Evolutionary conservation across 2,113 vertebrate genomes (phyloP).

Genomic region (Rhipidura dahli): DNA sequence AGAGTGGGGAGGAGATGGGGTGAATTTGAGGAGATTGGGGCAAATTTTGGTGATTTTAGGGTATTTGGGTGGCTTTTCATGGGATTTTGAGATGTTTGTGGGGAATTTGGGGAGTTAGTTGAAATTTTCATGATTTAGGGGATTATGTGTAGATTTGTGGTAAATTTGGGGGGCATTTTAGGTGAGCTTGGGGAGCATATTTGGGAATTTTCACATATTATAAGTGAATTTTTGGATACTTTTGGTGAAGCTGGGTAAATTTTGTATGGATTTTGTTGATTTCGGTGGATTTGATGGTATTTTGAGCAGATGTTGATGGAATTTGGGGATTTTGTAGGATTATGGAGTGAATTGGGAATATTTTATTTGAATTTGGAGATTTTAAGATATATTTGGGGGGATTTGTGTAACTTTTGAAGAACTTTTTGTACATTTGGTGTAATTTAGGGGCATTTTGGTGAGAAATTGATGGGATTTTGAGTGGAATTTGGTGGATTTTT

Average conservation of each 20-base stretch:
- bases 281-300: neutral
- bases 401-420: too few relatives aligned
- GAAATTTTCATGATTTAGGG: neutral
- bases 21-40: neutral
- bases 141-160: neutral
- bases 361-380: neutral
- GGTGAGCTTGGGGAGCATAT: neutral
- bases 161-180: neutral
- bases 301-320: neutral
- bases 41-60: too few relatives aligned
- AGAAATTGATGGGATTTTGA: neutral
- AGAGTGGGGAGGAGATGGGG: fast-evolving
- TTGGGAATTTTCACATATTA: neutral
- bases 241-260: fast-evolving
- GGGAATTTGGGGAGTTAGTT: fast-evolving
- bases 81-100: neutral
- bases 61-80: neutral
- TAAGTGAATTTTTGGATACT: fast-evolving
- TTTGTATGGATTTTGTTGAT: neutral
- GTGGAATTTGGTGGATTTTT: neutral
- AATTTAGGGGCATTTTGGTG: neutral
- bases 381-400: too few relatives aligned
- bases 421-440: neutral
- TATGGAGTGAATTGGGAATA: neutral
- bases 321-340: neutral